Evolutionary conservation across 30 jellyfish, hydroid and myxozoan genomes (phyloP).

Genomic region (Rhopilema esculentum): DNA sequence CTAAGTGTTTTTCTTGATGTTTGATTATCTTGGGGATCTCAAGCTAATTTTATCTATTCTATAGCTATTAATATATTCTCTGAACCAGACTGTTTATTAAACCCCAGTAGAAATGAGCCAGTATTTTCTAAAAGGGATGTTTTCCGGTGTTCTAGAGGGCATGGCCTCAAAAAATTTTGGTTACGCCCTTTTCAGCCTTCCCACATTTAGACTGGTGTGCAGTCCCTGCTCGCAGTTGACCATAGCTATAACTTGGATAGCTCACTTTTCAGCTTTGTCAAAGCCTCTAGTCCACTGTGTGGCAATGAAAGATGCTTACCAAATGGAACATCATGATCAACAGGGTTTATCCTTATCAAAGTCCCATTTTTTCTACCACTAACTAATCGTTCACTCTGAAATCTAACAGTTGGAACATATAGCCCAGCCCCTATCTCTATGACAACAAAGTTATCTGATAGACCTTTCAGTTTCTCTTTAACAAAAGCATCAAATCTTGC

Average conservation of each 20-base stretch:
- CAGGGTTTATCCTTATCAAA: constrained; percentile 78
- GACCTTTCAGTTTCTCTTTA: background rate
- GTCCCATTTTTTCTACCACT: constrained; percentile 13
- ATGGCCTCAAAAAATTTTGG: too few relatives aligned
- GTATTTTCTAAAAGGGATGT: too few relatives aligned
- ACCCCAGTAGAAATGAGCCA: background rate
- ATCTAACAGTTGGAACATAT: constrained; percentile 80
- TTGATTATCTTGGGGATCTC: too few relatives aligned
- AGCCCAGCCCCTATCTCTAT: constrained; percentile 89
- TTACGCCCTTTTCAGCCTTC: too few relatives aligned
- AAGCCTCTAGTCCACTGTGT: constrained; percentile 77
- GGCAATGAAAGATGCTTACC: constrained; percentile 52
- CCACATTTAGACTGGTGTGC: too few relatives aligned
- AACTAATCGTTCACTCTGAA: constrained; percentile 62
- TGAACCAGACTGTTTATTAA: too few relatives aligned
- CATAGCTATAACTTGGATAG: constrained; percentile 8
- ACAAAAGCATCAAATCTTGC: constrained; percentile 30
- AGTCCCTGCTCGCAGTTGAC: too few relatives aligned
- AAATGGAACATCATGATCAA: constrained; percentile 65
- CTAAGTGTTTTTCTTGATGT: too few relatives aligned
- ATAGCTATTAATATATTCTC: too few relatives aligned
- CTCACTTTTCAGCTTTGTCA: constrained; percentile 54
- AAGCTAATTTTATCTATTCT: too few relatives aligned
- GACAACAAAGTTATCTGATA: constrained; percentile 49
- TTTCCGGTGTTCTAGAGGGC: too few relatives aligned